These are phyloP conservation scores for Dolichoris vasculosae DNA, from an alignment of 1,140 invertebrate genomes.

Conservation along the genomic window DNA sequence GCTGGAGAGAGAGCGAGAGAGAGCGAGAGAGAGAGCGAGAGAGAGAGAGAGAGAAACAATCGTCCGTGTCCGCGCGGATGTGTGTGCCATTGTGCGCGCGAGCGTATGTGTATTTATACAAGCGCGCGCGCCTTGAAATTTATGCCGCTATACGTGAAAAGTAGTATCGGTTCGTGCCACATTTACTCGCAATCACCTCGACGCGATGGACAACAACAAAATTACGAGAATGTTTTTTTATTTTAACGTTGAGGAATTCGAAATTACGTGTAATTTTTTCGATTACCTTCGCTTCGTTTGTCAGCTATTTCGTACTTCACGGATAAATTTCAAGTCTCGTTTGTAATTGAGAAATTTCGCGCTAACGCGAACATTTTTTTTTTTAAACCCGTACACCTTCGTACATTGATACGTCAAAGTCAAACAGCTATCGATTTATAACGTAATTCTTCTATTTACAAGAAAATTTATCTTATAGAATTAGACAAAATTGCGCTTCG, in stretches of 20 bases:
- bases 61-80: too few species aligned
- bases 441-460: too few species aligned
- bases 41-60: too few species aligned
- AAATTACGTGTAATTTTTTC: neutral
- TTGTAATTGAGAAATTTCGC: too few species aligned
- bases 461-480: too few species aligned
- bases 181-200: neutral
- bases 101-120: neutral
- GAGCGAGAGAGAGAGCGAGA: neutral
- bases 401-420: too few species aligned
- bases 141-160: conserved; percentile 23
- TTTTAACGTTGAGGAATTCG: neutral
- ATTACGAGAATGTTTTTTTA: neutral
- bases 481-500: too few species aligned
- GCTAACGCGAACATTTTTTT: too few species aligned
- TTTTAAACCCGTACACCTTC: too few species aligned
- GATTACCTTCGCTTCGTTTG: neutral
- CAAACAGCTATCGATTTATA: too few species aligned
- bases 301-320: too few species aligned
- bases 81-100: neutral
- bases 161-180: neutral
- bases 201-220: neutral
- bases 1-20: neutral
- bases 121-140: conserved; percentile 12
- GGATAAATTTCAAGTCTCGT: too few species aligned